Conservation (phyloP, 2,888 invertebrate species). For the Melipona beecheii region DNA sequence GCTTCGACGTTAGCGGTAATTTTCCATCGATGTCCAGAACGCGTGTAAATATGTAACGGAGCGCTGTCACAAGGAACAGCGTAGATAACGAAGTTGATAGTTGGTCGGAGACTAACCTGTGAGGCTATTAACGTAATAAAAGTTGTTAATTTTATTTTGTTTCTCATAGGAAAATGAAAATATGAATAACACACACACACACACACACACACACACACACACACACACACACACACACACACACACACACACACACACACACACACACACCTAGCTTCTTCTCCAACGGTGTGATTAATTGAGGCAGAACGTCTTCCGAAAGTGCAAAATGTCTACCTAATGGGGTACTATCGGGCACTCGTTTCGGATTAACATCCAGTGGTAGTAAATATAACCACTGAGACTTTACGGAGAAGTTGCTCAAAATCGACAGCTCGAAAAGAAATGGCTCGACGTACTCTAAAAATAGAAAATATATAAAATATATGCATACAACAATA, state of each 20-base stretch:
- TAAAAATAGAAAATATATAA: constrained; percentile 77
- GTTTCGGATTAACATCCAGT: constrained; percentile 90
- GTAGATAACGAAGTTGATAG: constrained; percentile 94
- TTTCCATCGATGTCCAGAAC: constrained; percentile 76
- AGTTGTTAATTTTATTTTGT: neutral
- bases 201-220: constrained; percentile 78
- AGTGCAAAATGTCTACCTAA: constrained; percentile 88
- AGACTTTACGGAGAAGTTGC: constrained; percentile 93
- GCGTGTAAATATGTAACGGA: constrained; percentile 90
- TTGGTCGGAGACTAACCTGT: constrained; percentile 92
- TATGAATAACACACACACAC: neutral
- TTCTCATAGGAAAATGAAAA: neutral
- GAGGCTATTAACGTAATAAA: constrained; percentile 85
- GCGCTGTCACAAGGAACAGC: constrained; percentile 90
- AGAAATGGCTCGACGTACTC: constrained; percentile 92
- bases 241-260: neutral
- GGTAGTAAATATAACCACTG: constrained; percentile 94
- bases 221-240: constrained; percentile 71
- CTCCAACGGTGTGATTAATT: constrained; percentile 94
- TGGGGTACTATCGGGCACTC: constrained; percentile 85
- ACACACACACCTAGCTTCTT: constrained; percentile 87
- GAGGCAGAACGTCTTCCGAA: constrained; percentile 89
- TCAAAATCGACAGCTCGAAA: constrained; percentile 88
- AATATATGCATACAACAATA: neutral
- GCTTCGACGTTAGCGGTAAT: constrained; percentile 86